phyloP scores from a whole-genome alignment of 2,888 invertebrate species.

The Agrilus mali region DNA sequence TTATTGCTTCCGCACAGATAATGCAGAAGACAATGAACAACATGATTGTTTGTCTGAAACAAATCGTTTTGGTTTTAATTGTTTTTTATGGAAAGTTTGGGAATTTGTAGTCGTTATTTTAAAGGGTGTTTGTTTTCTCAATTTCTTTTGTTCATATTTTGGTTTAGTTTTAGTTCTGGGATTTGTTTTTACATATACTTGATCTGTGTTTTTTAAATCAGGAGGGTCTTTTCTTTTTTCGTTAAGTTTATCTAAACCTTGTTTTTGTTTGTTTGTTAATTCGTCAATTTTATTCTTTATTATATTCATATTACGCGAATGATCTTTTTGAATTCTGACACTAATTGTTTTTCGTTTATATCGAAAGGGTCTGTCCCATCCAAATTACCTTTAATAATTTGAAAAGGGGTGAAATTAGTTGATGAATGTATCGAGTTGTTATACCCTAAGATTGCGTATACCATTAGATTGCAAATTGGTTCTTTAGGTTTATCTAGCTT shows the following conservation, averaged over 20 bases:
- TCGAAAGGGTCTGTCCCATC: not conserved
- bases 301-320: not conserved
- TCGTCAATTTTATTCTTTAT: slow-evolving; percentile 1
- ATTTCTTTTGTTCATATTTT: not conserved
- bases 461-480: not conserved
- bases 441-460: too few species aligned
- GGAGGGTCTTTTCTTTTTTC: not conserved
- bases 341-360: not conserved
- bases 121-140: not conserved
- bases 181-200: slow-evolving; percentile 1
- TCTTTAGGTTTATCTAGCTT: too few species aligned
- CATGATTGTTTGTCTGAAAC: too few species aligned
- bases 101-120: too few species aligned
- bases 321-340: not conserved
- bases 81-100: too few species aligned
- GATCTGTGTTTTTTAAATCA: not conserved
- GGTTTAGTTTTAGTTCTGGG: slow-evolving; percentile 4
- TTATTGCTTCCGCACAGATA: too few species aligned
- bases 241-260: slow-evolving; percentile 1
- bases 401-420: too few species aligned
- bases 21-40: too few species aligned
- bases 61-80: too few species aligned
- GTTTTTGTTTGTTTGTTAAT: too few species aligned
- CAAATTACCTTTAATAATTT: slow-evolving; percentile 1
- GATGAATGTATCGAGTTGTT: too few species aligned